phyloP scores from a whole-genome alignment of 2,888 invertebrate species.

The Steromphala cineraria region DNA sequence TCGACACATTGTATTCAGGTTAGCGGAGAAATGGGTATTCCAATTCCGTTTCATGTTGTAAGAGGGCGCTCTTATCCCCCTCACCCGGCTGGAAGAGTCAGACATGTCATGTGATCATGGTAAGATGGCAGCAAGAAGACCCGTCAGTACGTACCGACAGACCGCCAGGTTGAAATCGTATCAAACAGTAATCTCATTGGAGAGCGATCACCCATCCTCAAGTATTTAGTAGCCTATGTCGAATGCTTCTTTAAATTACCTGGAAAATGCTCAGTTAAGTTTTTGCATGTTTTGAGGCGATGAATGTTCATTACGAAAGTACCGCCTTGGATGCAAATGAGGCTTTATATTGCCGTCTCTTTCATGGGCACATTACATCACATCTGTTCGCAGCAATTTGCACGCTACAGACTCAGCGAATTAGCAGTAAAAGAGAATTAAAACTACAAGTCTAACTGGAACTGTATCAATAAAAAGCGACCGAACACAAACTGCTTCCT shows the following conservation, averaged over 20 bases:
- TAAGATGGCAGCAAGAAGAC: neutral
- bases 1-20: neutral
- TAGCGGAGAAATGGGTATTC: neutral
- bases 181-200: neutral
- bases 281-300: neutral
- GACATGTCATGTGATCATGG: neutral
- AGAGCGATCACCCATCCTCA: neutral
- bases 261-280: neutral
- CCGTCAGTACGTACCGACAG: neutral
- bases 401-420: neutral
- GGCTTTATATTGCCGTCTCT: neutral
- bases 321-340: constrained; percentile 6
- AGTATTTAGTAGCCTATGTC: neutral
- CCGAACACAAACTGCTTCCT: no score
- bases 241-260: constrained; percentile 7
- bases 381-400: neutral
- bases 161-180: neutral
- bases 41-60: neutral
- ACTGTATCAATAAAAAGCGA: no score
- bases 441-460: no score
- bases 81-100: neutral
- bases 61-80: no score
- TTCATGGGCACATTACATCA: neutral
- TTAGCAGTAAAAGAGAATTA: no score
- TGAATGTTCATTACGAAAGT: neutral